Conservation (phyloP, 2,888 invertebrate species). For the Drosophila mimica region DNA sequence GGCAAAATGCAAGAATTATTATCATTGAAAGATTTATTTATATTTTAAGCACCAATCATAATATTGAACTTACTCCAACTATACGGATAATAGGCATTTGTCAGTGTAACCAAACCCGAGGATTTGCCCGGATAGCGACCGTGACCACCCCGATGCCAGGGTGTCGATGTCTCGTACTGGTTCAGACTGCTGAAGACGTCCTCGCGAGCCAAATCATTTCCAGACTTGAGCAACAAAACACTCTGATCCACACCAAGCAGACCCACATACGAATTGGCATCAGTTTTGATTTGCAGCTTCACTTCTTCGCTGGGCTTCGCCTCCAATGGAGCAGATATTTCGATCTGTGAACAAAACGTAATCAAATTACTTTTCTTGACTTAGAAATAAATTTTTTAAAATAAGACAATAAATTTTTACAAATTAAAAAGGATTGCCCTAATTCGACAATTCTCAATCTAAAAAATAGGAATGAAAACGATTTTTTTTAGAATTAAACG, state of each 20-base stretch:
- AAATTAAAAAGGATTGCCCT: too few species aligned
- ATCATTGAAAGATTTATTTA: background rate
- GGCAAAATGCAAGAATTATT: background rate
- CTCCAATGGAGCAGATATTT: conserved; percentile 88
- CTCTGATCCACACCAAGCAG: conserved; percentile 95
- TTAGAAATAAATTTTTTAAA: too few species aligned
- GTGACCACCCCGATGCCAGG: conserved; percentile 79
- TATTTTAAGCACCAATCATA: background rate
- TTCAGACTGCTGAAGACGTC: conserved; percentile 88
- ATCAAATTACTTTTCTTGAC: too few species aligned
- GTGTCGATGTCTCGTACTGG: conserved; percentile 86
- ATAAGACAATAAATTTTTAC: too few species aligned
- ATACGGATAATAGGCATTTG: conserved; percentile 82
- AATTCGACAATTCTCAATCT: too few species aligned
- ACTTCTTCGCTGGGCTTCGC: conserved; percentile 92
- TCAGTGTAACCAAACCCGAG: conserved; percentile 82
- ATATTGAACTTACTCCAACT: conserved; percentile 73
- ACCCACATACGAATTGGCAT: conserved; percentile 94
- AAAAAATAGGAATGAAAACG: too few species aligned
- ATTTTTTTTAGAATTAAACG: too few species aligned
- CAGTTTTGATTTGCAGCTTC: conserved; percentile 91
- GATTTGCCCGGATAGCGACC: conserved; percentile 79
- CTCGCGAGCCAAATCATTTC: conserved; percentile 86
- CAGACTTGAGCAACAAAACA: conserved; percentile 89
- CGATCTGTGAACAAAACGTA: conserved; percentile 86